Conservation (phyloP, 2,113 vertebrate genomes). For the Aspiorhynchus laticeps region DNA sequence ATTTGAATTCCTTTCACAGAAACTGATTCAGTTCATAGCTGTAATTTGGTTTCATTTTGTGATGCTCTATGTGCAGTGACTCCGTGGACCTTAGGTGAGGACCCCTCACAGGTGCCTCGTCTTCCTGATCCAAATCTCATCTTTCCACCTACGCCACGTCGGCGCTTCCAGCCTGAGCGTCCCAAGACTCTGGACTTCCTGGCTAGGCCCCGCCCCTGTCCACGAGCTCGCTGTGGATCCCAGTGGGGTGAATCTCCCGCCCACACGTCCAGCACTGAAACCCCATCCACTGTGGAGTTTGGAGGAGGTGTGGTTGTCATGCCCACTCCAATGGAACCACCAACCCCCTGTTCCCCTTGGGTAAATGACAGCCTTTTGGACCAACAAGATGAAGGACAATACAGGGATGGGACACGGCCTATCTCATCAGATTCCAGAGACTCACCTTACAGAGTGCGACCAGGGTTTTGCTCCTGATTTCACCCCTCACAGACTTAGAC, state of each 20-base stretch:
- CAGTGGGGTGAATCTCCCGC: constrained; percentile 86
- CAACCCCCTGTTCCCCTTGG: constrained; percentile 79
- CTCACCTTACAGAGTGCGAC: constrained; percentile 82
- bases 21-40: not conserved
- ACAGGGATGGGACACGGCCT: constrained; percentile 86
- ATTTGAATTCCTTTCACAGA: not conserved
- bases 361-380: constrained; percentile 85
- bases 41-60: not conserved
- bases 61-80: constrained; percentile 70
- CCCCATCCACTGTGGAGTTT: constrained; percentile 91
- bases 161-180: constrained; percentile 89
- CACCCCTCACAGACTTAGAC: not conserved
- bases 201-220: constrained; percentile 89
- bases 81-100: constrained; percentile 81
- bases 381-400: constrained; percentile 89
- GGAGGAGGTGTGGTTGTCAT: constrained; percentile 83
- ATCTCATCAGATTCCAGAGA: constrained; percentile 84
- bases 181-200: constrained; percentile 95
- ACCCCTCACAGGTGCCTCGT: constrained; percentile 84
- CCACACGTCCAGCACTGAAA: constrained; percentile 92
- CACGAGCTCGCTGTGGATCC: constrained; percentile 83
- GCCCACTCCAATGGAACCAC: constrained; percentile 79
- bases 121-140: constrained; percentile 91
- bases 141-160: constrained; percentile 91
- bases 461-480: constrained; percentile 82